Conservation (phyloP, 2,113 vertebrate species). For the Eudorcas thomsonii region DNA sequence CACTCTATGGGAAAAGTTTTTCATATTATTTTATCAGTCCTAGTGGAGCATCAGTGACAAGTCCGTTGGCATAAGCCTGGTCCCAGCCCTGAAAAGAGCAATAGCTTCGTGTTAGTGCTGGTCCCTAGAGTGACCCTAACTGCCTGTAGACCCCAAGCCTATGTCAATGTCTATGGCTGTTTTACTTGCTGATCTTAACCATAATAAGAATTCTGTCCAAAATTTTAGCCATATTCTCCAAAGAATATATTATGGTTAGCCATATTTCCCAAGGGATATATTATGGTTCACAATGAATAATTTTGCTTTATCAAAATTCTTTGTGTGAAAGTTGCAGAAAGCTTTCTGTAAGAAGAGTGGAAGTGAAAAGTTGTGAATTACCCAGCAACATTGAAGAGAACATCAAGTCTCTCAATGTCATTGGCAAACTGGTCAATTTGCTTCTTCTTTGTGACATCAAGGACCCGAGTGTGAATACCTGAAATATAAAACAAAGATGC, state of each 20-base stretch:
- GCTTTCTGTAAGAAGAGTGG: background rate
- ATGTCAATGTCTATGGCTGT: fast-evolving
- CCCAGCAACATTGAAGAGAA: constrained; percentile 96
- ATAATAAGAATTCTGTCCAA: background rate
- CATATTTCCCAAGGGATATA: background rate
- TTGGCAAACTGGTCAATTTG: constrained; percentile 91
- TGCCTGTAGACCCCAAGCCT: background rate
- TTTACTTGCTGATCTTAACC: background rate
- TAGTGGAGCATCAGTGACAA: background rate
- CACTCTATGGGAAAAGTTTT: background rate
- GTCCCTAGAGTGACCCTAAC: background rate
- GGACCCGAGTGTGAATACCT: constrained; percentile 90
- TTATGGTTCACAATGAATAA: background rate
- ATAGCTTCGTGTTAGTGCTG: background rate
- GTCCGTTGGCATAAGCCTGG: background rate
- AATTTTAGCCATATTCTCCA: background rate
- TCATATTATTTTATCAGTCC: background rate
- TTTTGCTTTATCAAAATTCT: background rate
- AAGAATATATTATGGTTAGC: background rate
- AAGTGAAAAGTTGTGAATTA: constrained; percentile 69
- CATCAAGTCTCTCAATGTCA: constrained; percentile 89
- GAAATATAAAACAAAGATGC: background rate
- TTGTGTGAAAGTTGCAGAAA: background rate
- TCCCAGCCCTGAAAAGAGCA: background rate
- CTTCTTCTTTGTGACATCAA: constrained; percentile 94